phyloP scores from a whole-genome alignment of 92 coral and sea anemone species.

The Porites rus region DNA sequence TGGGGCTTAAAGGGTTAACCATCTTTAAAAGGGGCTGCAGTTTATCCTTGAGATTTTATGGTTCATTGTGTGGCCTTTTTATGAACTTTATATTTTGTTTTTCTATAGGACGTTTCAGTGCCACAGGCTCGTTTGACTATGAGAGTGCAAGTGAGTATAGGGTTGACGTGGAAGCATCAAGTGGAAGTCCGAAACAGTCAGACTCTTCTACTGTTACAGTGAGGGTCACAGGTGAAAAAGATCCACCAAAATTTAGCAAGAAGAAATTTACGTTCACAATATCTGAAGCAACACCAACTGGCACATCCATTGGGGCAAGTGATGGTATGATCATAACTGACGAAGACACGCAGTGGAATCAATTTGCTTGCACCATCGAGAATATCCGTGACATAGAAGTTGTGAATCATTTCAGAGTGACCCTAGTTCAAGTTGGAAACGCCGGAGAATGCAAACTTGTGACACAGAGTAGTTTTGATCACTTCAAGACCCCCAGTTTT shows the following conservation, averaged over 20 bases:
- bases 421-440: neutral
- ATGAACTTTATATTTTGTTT: neutral
- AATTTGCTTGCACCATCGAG: conserved; percentile 77
- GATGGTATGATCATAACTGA: conserved; percentile 72
- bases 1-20: too few relatives aligned
- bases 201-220: conserved; percentile 64
- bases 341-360: conserved; percentile 47
- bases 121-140: conserved; percentile 75
- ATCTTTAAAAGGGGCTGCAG: too few relatives aligned
- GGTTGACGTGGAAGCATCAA: conserved; percentile 65
- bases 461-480: conserved; percentile 59
- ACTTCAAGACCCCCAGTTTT: conserved; percentile 63
- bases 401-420: conserved; percentile 55
- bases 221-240: conserved; percentile 62
- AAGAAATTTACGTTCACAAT: conserved; percentile 37
- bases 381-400: conserved; percentile 52
- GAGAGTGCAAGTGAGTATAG: conserved; percentile 60
- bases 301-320: conserved; percentile 8
- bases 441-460: conserved; percentile 75
- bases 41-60: too few relatives aligned
- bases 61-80: too few relatives aligned
- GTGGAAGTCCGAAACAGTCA: conserved; percentile 55
- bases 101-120: conserved; percentile 63
- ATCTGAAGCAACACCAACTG: conserved; percentile 32
- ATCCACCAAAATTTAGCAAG: conserved; percentile 69